A percentile compares a stretch with the other conserved stretches of the same genome.
These are phyloP conservation scores for Drosophila neocordata DNA, from an alignment of 1,140 invertebrate species.

Conservation along the genomic window DNA sequence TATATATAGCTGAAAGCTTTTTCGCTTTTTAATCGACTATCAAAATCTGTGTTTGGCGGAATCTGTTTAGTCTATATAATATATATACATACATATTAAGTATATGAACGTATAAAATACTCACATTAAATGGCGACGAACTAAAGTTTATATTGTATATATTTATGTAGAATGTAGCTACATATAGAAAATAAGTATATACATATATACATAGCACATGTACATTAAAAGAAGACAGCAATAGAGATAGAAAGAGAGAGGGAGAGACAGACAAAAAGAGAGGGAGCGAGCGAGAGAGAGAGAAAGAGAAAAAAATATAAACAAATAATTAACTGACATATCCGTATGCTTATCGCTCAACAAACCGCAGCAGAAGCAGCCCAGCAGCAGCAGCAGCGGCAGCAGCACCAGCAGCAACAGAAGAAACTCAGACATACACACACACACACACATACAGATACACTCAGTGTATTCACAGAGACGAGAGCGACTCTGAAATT, in stretches of 20 bases:
- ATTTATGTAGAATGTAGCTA: constrained; percentile 2
- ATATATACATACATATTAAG: constrained; percentile 32
- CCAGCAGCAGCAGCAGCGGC: constrained; percentile 16
- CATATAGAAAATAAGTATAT: constrained; percentile 30
- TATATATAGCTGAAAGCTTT: constrained; percentile 8
- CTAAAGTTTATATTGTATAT: constrained; percentile 27
- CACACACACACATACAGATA: constrained; percentile 19
- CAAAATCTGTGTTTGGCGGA: constrained; percentile 44
- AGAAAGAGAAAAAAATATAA: constrained; percentile 68
- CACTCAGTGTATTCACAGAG: constrained; percentile 13
- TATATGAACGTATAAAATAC: constrained; percentile 10
- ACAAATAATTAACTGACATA: constrained; percentile 81
- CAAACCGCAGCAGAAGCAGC: constrained; percentile 63
- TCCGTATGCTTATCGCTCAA: constrained; percentile 80
- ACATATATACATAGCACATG: constrained; percentile 15
- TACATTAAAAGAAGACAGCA: constrained; percentile 29
- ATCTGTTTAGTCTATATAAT: constrained; percentile 21
- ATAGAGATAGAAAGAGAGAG: constrained; percentile 30
- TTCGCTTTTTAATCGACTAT: constrained; percentile 58
- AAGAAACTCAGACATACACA: constrained; percentile 15
- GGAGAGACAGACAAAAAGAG: constrained; percentile 20
- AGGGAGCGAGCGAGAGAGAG: not conserved
- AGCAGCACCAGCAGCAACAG: constrained; percentile 10
- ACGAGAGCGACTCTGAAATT: constrained; percentile 64
- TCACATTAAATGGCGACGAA: constrained; percentile 21